phyloP scores from a whole-genome alignment of 2,888 invertebrate species.

The Mellilla xanthometata region DNA sequence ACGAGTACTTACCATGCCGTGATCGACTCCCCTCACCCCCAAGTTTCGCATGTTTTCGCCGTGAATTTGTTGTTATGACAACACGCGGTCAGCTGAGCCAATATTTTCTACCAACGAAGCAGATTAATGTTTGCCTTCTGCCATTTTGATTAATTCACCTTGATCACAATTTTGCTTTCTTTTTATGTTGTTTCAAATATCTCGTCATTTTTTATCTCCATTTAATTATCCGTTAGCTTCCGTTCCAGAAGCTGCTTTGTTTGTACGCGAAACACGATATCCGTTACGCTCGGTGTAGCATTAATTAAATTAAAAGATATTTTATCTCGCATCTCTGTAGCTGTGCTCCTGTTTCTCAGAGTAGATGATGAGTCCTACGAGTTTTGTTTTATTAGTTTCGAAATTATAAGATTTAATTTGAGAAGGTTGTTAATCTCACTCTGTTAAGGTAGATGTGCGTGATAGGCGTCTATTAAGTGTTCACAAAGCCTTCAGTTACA shows the following conservation, averaged over 20 bases:
- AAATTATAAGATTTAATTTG: slow-evolving; percentile 15
- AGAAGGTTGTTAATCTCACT: slow-evolving; percentile 23
- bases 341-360: slow-evolving; percentile 34
- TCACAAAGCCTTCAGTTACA: slow-evolving; percentile 24
- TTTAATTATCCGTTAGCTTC: slow-evolving; percentile 19
- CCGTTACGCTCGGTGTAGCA: slow-evolving; percentile 27
- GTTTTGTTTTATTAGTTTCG: slow-evolving; percentile 12
- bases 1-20: slow-evolving; percentile 57
- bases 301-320: slow-evolving; percentile 41
- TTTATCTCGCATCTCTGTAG: slow-evolving; percentile 29
- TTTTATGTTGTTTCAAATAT: slow-evolving; percentile 4
- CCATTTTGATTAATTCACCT: slow-evolving; percentile 11
- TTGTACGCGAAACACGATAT: slow-evolving; percentile 34
- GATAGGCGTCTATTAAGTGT: slow-evolving; percentile 25
- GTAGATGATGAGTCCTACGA: slow-evolving; percentile 31
- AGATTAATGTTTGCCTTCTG: slow-evolving; percentile 23
- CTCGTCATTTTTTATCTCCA: slow-evolving; percentile 13
- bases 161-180: slow-evolving; percentile 15
- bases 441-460: slow-evolving; percentile 15
- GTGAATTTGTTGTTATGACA: slow-evolving; percentile 59
- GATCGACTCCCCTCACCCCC: slow-evolving; percentile 45
- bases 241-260: slow-evolving; percentile 19
- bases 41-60: slow-evolving; percentile 57
- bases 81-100: slow-evolving; percentile 62
- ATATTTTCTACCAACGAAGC: slow-evolving; percentile 29